Percentiles rank a stretch among this genome's conserved stretches.
These are phyloP conservation scores for Lingula anatina DNA, from an alignment of 2,888 invertebrate species.

Conservation along the genomic window DNA sequence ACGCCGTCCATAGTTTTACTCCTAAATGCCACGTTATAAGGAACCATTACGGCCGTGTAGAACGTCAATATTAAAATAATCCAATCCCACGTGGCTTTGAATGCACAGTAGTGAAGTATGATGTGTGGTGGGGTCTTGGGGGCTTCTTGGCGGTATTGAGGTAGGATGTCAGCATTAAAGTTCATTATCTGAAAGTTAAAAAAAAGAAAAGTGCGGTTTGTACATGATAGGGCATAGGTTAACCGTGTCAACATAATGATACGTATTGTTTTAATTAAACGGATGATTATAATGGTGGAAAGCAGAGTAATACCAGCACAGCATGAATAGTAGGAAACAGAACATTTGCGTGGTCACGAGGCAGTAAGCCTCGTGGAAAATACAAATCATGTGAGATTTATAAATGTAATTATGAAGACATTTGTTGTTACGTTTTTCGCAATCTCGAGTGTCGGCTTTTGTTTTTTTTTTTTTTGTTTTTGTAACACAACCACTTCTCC, in stretches of 20 bases:
- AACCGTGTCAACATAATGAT: no score
- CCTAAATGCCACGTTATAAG: conserved; percentile 99
- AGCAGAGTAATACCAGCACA: neutral
- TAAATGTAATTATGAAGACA: no score
- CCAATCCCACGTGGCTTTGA: conserved; percentile 99
- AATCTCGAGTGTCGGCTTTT: no score
- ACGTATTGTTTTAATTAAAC: no score
- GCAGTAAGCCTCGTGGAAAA: neutral
- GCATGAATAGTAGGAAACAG: neutral
- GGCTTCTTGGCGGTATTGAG: conserved; percentile 74
- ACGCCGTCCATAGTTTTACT: conserved; percentile 75
- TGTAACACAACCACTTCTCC: no score
- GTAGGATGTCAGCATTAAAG: conserved; percentile 90
- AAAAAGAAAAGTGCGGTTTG: neutral
- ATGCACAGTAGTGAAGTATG: conserved; percentile 98
- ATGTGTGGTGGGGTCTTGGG: conserved; percentile 99
- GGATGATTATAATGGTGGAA: neutral
- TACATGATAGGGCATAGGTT: no score
- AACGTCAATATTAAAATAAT: conserved; percentile 98
- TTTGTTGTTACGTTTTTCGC: no score
- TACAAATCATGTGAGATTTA: no score
- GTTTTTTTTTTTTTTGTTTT: no score
- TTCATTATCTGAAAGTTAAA: conserved; percentile 77
- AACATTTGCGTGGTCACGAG: neutral
- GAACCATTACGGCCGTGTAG: conserved; percentile 98